These are phyloP conservation scores for Dasyornis broadbenti DNA, from an alignment of 2,113 vertebrate genomes.

Conservation along the genomic window DNA sequence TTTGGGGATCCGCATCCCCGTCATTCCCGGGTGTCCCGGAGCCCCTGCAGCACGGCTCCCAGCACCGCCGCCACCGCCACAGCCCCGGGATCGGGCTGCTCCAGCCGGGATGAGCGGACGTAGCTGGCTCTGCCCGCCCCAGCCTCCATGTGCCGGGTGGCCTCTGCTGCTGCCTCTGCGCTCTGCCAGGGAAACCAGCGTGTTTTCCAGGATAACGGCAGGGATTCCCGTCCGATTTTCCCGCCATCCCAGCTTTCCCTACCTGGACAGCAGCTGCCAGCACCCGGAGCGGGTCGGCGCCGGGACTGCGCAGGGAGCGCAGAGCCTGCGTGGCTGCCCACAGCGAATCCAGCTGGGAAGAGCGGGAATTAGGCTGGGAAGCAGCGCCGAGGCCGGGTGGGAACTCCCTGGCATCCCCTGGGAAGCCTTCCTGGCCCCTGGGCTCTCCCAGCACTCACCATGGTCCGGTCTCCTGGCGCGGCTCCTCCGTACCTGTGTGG, in stretches of 20 bases:
- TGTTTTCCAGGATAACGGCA: not conserved
- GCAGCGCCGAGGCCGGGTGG: not conserved
- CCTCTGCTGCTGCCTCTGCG: constrained; percentile 79
- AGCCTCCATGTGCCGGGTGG: constrained; percentile 82
- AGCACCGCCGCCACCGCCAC: constrained; percentile 81
- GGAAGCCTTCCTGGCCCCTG: not conserved
- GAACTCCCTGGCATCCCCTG: not conserved
- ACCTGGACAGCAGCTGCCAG: constrained; percentile 82
- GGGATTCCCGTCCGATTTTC: not conserved
- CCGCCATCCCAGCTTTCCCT: not conserved
- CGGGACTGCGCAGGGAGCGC: constrained; percentile 66
- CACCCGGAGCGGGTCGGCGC: constrained; percentile 60
- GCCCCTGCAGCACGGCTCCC: constrained; percentile 69
- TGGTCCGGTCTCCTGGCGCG: constrained; percentile 81
- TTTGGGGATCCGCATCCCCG: not conserved
- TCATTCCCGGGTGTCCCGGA: constrained; percentile 9
- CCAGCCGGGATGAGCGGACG: constrained; percentile 76
- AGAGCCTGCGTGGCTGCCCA: constrained; percentile 82
- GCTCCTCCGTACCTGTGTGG: constrained; percentile 80
- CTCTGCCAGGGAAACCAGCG: constrained; percentile 55
- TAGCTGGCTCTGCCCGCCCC: constrained; percentile 92
- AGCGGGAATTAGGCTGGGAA: not conserved
- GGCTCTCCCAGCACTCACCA: constrained; percentile 65
- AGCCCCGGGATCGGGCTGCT: constrained; percentile 85
- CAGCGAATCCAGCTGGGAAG: constrained; percentile 85